phyloP scores from a whole-genome alignment of 2,113 vertebrate species.

The Carettochelys insculpta region DNA sequence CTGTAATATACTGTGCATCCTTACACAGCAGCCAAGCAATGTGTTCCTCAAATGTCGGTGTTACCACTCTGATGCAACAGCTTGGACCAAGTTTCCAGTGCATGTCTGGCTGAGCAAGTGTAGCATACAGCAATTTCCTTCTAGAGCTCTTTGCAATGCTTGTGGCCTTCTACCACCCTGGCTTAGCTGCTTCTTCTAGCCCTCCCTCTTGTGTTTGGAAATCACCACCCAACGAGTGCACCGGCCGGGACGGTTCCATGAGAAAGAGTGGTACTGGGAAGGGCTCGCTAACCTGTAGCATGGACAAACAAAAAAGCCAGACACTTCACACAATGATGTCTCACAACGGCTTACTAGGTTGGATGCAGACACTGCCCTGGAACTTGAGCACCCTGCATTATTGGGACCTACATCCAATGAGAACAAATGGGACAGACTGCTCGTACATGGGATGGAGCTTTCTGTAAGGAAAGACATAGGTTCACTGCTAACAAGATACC shows the following conservation, averaged over 20 bases:
- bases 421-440: background rate
- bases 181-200: background rate
- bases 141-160: background rate
- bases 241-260: background rate
- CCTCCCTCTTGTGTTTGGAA: background rate
- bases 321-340: background rate
- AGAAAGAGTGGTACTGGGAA: background rate
- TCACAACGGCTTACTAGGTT: background rate
- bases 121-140: background rate
- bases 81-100: background rate
- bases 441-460: background rate
- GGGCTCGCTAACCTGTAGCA: background rate
- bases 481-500: background rate
- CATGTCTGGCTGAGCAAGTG: background rate
- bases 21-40: fast-evolving
- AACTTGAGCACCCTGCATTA: background rate
- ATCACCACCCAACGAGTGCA: fast-evolving
- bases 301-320: background rate
- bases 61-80: background rate
- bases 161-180: fast-evolving
- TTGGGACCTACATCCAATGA: background rate
- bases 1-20: background rate
- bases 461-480: background rate
- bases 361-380: background rate
- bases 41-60: background rate